phyloP scores from a whole-genome alignment of 2,113 vertebrate genomes.

The Nothoprocta pentlandii region DNA sequence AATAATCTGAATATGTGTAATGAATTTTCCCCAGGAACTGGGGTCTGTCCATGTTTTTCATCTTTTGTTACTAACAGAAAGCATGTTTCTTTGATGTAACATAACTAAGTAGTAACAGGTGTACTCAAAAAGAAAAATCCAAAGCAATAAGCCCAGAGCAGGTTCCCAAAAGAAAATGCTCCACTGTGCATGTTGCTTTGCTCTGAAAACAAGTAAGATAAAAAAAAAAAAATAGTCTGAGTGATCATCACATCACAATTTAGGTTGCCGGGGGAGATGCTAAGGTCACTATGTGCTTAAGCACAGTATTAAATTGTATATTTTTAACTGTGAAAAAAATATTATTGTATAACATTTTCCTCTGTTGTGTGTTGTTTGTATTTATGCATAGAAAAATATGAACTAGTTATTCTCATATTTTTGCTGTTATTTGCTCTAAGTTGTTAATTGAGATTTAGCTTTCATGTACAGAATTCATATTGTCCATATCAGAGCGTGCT shows the following conservation, averaged over 20 bases:
- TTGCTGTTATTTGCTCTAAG: not conserved
- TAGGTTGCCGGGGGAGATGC: not conserved
- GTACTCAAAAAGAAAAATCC: not conserved
- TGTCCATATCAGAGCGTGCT: not conserved
- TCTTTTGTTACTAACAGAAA: not conserved
- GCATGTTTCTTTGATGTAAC: not conserved
- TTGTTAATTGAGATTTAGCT: not conserved
- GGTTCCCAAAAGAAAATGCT: not conserved
- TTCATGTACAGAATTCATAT: fast-evolving
- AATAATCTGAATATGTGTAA: not conserved
- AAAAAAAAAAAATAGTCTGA: not conserved
- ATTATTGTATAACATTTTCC: not conserved
- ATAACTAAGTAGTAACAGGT: not conserved
- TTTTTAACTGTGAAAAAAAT: not conserved
- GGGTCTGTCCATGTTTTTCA: not conserved
- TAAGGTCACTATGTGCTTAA: not conserved
- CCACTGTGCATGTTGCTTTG: not conserved
- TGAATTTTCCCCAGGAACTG: not conserved
- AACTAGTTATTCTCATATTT: not conserved
- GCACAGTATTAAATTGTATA: not conserved
- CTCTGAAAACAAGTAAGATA: not conserved
- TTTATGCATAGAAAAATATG: not conserved
- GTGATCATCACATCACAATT: not conserved
- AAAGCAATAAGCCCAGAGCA: not conserved
- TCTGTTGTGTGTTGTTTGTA: not conserved